Evolutionary conservation across 2,797 vertebrate species (phyloP), one percentile per base, ranked within the genome.

Genomic region (Chaetophractus vellerosus): DNA sequence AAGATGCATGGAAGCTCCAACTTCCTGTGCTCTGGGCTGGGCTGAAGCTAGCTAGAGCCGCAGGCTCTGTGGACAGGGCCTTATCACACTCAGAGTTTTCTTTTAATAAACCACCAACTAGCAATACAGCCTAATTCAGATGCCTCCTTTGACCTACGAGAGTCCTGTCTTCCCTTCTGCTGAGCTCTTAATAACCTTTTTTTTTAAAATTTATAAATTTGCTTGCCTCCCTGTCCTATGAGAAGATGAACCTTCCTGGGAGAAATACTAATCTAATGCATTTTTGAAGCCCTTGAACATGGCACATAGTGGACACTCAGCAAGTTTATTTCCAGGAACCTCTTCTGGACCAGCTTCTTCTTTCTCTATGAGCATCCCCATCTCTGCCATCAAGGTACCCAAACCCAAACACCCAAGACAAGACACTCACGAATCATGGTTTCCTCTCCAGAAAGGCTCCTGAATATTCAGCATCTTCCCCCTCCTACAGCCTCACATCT

Each of bases 381-480:
- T 26, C 16, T 79, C 33, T 59, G 0, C 80, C 61, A 72, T 5
- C 10, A 57, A 1, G 26, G 15, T 28, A 9, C 12, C 8, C 1
- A 64, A 68, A 64, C 7, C 26, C n/a, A 87, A 87, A 5, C 6
- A 41, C 11, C 23, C 12, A 52, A 75, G 79, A 71, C 26, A 23
- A 1, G 9, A 63, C 0, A 0, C 5, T 2, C 14, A 71, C 0
- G 4, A 4, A 10, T 28, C 33, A 9, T 16, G 2, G 38, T 24
- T 41, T 76, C 19, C 19, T 38, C 36, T 41, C 15, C 36, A 0
- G 4, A 33, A 66, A 64, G 69, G 79, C 9, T 41, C 0, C 0
- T 4, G 50, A 36, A 96, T 95, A 96, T 31, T 80, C 83, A 74
- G 31, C 28, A 63, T n/a, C 66, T 38, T 90, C 19, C 78, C 78